Evolutionary conservation across 2,113 vertebrate genomes (phyloP), one percentile per base, ranked within the genome.

Genomic region (Kobus ellipsiprymnus): DNA sequence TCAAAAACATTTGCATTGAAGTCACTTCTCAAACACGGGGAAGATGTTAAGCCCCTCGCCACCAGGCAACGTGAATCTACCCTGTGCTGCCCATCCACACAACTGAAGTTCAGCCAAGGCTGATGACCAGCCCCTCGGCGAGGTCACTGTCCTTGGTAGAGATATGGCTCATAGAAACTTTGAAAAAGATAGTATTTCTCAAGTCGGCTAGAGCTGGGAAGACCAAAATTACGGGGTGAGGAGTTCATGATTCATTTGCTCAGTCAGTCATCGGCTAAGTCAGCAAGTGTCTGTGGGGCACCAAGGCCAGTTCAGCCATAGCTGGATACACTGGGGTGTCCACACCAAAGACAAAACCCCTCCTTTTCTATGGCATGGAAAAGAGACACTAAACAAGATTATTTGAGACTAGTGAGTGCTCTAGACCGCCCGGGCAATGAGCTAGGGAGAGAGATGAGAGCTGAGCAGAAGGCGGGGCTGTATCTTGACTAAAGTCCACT

Each of bases 81-180:
- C 33, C 4, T 55, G 29, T 1, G 11, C 55, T 9, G 0, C 48
- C 30, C 27, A 7, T 84, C 60, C 27, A 52, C 30, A 6, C 0
- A 7, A 25, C 83, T 62, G 74, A 10, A 7, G 33, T 50, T 16
- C 60, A 62, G 46, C 59, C 21, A 4, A 30, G 54, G 89, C 59
- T 86, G 40, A 83, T 5, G 13, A 29, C 9, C 46, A 44, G 52
- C 40, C 62, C 94, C 94, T 90, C 8, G 59, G 78, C 85, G 48
- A 96, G 85, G 36, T 30, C 23, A 33, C 7, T 83, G 83, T 77
- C 78, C 90, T 74, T 95, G 90, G 52, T 19, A 90, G 71, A 82
- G 55, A 80, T 16, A 36, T 71, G 74, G 83, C 36, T 30, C 15
- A 19, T 6, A 71, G 40, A 52, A 27, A 89, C 23, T 36, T 30